A percentile compares a stretch with the other conserved stretches of the same genome.
phyloP scores from a whole-genome alignment of 2,113 vertebrate species.

The Pristiophorus japonicus region DNA sequence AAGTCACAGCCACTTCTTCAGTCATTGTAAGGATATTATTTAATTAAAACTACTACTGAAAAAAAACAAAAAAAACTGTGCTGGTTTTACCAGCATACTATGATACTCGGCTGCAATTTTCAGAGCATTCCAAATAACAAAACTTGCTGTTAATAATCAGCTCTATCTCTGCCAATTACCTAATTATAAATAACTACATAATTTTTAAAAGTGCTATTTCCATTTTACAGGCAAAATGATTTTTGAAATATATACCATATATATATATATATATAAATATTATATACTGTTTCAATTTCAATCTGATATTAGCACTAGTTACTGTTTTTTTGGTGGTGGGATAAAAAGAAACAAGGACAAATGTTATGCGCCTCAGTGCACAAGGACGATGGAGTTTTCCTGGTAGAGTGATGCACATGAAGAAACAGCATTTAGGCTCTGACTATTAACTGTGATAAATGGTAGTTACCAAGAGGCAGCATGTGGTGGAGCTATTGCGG shows the following conservation, averaged over 20 bases:
- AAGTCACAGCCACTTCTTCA: slow-evolving; percentile 45
- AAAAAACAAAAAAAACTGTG: not conserved
- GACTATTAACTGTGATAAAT: not conserved
- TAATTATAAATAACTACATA: not conserved
- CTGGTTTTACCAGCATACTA: not conserved
- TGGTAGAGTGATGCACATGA: not conserved
- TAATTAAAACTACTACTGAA: slow-evolving; percentile 20
- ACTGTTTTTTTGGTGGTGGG: not conserved
- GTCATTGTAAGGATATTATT: not conserved
- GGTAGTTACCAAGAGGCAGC: not conserved
- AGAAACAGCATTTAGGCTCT: not conserved
- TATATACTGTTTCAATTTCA: not conserved
- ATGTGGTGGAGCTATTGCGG: not conserved
- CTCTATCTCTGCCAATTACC: not conserved
- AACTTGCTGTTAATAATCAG: slow-evolving; percentile 7
- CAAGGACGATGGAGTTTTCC: not conserved
- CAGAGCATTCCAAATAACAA: slow-evolving; percentile 57
- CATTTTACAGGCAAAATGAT: not conserved
- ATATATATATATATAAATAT: not conserved
- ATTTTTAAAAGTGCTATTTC: not conserved
- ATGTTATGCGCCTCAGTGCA: not conserved
- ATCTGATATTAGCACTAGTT: not conserved
- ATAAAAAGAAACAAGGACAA: not conserved
- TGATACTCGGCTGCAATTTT: slow-evolving; percentile 47
- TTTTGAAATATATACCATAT: not conserved